These are phyloP conservation scores for Steatornis caripensis DNA, from an alignment of 2,113 vertebrate species.

Conservation along the genomic window DNA sequence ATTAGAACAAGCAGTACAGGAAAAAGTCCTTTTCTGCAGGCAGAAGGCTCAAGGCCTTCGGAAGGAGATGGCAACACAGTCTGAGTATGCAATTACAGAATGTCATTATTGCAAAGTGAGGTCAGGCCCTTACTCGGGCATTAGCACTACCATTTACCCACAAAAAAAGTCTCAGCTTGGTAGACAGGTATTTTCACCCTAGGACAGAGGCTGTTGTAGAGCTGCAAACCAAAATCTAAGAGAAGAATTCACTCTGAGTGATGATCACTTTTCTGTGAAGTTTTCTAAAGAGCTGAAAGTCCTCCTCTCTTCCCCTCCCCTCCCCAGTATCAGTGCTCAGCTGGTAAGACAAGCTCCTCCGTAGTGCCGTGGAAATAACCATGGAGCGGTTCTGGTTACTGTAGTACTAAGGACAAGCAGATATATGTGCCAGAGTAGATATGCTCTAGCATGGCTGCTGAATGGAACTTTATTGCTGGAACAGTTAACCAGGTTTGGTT, in stretches of 20 bases:
- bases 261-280: neutral
- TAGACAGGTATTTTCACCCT: neutral
- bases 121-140: slow-evolving; percentile 1
- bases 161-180: neutral
- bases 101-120: neutral
- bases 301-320: neutral
- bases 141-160: neutral
- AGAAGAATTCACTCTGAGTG: neutral
- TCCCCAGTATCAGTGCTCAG: neutral
- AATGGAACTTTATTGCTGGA: neutral
- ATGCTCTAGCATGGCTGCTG: neutral
- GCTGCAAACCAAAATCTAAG: neutral
- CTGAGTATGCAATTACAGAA: neutral
- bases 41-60: neutral
- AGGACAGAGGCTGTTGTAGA: neutral
- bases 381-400: neutral
- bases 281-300: neutral
- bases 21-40: neutral
- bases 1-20: neutral
- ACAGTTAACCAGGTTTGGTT: neutral
- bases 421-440: neutral
- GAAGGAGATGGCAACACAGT: neutral
- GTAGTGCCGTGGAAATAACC: neutral
- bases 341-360: neutral
- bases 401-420: neutral